Evolutionary conservation across 2,888 invertebrate genomes (phyloP), one percentile per base, ranked within the genome.

Genomic region (Erebia aethiops): DNA sequence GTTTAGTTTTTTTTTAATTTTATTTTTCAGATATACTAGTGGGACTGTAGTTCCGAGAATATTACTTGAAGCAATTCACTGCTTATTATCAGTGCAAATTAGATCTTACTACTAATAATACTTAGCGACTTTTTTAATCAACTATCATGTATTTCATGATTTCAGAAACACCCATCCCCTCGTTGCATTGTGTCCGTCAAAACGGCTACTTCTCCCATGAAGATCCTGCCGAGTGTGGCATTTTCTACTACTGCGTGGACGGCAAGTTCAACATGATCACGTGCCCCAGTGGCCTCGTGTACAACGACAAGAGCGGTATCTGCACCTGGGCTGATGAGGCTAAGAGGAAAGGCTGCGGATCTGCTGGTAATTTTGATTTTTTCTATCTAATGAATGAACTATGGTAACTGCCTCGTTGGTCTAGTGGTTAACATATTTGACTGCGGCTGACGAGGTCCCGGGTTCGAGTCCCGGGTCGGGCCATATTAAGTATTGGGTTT

Each of bases 251-350:
- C 87, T 98, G 98, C 82, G 97, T 97, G 43, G 97, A 97, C 83
- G 98, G 98, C 5, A 95, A 96, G 88, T 98, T 96, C 94, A 98
- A 98, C 89, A 96, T 97, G 95, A 97, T 98, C 84, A 97, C 96
- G 0, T 98, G 98, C 75, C 98, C 98, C 0, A 95, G 94, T 61
- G 98, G 98, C 0, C 90, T 98, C 69, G 98, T 98, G 13, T 98
- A 98, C 91, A 97, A 97, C 82, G 97, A 97, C 77, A 97, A 96
- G 85, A 96, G 96, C 57, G 98, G 98, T 74, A 98, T 98, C 80
- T 98, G 98, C 87, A 97, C 97, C 21, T 98, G 98, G 98, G 96
- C 98, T 0, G 98, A 98, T 91, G 97, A 98, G 84, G 98, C 98
- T 9, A 97, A 97, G 85, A 97, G 97, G 88, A 95, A 95, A 82